These are phyloP conservation scores for Acipenser transmontanus DNA, from an alignment of 2,797 vertebrate genomes.

Conservation along the genomic window DNA sequence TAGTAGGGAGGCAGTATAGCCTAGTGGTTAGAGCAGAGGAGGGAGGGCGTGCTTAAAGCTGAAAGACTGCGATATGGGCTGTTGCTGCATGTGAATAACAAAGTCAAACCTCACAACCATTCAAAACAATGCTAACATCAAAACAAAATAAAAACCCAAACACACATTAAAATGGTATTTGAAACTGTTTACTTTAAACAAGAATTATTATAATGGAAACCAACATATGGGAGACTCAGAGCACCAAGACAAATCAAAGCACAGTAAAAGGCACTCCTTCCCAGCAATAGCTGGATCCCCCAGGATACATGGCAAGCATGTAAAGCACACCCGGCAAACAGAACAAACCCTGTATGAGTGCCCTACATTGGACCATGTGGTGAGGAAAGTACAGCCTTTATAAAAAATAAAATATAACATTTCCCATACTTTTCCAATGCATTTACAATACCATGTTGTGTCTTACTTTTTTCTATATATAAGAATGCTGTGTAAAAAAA, in stretches of 20 bases:
- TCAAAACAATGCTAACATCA: background rate
- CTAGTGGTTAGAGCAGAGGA: background rate
- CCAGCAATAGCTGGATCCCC: background rate
- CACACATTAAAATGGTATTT: background rate
- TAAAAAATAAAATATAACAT: too few relatives aligned
- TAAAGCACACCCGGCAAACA: conserved; percentile 6
- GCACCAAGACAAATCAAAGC: background rate
- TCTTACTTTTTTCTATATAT: too few relatives aligned
- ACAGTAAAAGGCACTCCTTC: conserved; percentile 5
- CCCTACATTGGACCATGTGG: background rate
- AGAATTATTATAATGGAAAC: background rate
- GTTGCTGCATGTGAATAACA: too few relatives aligned
- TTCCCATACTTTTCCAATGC: too few relatives aligned
- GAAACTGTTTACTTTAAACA: background rate
- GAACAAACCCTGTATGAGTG: background rate
- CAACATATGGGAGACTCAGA: background rate
- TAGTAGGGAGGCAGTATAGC: conserved; percentile 28
- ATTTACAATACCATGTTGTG: too few relatives aligned
- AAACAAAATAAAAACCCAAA: background rate
- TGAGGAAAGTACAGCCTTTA: background rate
- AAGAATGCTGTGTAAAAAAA: too few relatives aligned
- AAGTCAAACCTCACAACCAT: background rate
- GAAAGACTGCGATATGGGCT: too few relatives aligned
- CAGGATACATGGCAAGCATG: conserved; percentile 1
- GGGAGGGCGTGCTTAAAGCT: conserved; percentile 11